These are phyloP conservation scores for Grallaria varia DNA, from an alignment of 2,113 vertebrate genomes.

Conservation along the genomic window DNA sequence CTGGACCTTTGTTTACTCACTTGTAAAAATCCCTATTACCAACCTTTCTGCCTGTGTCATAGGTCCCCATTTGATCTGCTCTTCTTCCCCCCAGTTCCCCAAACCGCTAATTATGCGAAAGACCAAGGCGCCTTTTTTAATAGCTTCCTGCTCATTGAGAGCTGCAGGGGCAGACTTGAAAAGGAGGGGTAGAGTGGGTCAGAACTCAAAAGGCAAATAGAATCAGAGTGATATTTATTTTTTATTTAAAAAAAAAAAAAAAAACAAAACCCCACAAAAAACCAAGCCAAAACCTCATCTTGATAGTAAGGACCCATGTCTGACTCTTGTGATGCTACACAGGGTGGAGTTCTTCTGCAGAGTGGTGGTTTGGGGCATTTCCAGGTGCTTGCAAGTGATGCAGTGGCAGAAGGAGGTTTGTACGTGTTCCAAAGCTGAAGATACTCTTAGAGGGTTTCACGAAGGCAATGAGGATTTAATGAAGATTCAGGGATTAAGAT, in stretches of 20 bases:
- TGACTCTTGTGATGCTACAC: neutral
- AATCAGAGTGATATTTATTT: neutral
- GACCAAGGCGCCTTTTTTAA: neutral
- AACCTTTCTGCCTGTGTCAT: neutral
- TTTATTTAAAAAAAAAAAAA: neutral
- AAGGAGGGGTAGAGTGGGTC: neutral
- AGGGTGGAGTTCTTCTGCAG: neutral
- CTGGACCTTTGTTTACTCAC: neutral
- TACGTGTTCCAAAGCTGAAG: neutral
- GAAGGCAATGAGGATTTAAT: slow-evolving; percentile 8
- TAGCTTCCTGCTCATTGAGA: neutral
- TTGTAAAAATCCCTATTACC: neutral
- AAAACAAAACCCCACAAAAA: no score
- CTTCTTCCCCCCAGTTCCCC: neutral
- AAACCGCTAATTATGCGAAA: neutral
- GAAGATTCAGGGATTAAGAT: neutral
- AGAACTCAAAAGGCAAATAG: neutral
- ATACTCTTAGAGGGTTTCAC: neutral
- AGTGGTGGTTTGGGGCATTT: neutral
- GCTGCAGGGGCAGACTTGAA: neutral
- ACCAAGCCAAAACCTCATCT: accelerated
- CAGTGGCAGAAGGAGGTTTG: accelerated
- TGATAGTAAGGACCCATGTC: neutral
- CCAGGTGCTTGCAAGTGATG: neutral
- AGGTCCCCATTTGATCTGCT: neutral